These are phyloP conservation scores for Brachycybe producta DNA, from an alignment of 2,888 invertebrate species.

Conservation along the genomic window DNA sequence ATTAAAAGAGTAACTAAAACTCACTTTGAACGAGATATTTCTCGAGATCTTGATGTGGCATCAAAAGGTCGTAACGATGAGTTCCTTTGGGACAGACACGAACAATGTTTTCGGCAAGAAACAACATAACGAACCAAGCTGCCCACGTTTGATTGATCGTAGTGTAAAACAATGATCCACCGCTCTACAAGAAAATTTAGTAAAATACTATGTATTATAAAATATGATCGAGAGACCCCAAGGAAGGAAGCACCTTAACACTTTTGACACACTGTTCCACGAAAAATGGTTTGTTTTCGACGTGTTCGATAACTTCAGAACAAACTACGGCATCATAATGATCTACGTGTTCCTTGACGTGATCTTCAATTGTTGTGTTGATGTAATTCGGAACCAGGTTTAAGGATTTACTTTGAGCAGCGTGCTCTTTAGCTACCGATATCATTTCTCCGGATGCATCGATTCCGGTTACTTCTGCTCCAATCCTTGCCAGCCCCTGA, in stretches of 20 bases:
- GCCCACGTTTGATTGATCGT: constrained; percentile 10
- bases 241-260: constrained; percentile 42
- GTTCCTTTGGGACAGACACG: constrained; percentile 10
- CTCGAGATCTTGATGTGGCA: neutral
- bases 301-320: constrained; percentile 85
- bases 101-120: neutral
- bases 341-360: constrained; percentile 37
- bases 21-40: neutral
- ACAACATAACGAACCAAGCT: neutral
- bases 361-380: constrained; percentile 35
- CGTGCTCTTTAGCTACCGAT: constrained; percentile 51
- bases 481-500: constrained; percentile 65
- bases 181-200: constrained; percentile 12
- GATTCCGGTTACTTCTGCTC: constrained; percentile 64
- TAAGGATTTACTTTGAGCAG: constrained; percentile 29
- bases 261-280: constrained; percentile 50
- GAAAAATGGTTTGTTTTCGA: constrained; percentile 55
- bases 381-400: constrained; percentile 30
- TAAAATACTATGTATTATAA: neutral
- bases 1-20: too few relatives aligned
- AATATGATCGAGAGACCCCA: constrained; percentile 4
- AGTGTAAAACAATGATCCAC: constrained; percentile 21
- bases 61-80: constrained; percentile 8
- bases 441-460: constrained; percentile 64
- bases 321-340: constrained; percentile 69